Base-by-base conservation (phyloP, 2,888 invertebrate species). In the Polydrusus tereticollis region DNA sequence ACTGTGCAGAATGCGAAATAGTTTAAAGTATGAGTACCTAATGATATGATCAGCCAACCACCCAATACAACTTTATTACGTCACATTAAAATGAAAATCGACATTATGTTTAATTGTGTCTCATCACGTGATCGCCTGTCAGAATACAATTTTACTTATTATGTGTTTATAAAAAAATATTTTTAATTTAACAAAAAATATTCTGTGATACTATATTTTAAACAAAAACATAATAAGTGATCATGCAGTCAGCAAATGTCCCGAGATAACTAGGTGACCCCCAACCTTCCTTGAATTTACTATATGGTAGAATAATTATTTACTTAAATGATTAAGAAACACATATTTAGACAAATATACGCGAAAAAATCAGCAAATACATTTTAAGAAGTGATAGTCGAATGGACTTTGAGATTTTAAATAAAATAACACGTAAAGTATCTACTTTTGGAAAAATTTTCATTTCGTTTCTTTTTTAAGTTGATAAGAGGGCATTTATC, bases 161-260 rank as follows among this genome's bases (percentile, higher is more conserved):
- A n/a, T n/a, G n/a, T n/a, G n/a, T n/a, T n/a, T n/a, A n/a, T n/a
- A n/a, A n/a, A n/a, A n/a, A n/a, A n/a, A n/a, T n/a, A n/a, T n/a
- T n/a, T n/a, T n/a, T n/a, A 3, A 8, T 41, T 77, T 68, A 38
- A 62, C n/a, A 23, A 50, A 50, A n/a, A 23, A 50, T 18, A 12
- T 2, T 50, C n/a, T 50, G 26, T n/a, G 50, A 55, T 55, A 29
- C 29, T 7, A 55, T 29, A 23, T 55, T 29, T 16, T 55, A 26
- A 26, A 50, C 6, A 41, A 23, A 21, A 57, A 20, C 12, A 18
- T 36, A 57, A 29, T 18, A 55, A 16, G 7, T 58, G 36, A 43
- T 59, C 59, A 43, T 10, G 26, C 16, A 23, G 43, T 43, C 26
- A 59, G 20, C 4, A 59, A 41, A 38, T 59, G 59, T 8, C 7